Conservation (phyloP, 2,888 invertebrate species). For the Antheraea assamensis region DNA sequence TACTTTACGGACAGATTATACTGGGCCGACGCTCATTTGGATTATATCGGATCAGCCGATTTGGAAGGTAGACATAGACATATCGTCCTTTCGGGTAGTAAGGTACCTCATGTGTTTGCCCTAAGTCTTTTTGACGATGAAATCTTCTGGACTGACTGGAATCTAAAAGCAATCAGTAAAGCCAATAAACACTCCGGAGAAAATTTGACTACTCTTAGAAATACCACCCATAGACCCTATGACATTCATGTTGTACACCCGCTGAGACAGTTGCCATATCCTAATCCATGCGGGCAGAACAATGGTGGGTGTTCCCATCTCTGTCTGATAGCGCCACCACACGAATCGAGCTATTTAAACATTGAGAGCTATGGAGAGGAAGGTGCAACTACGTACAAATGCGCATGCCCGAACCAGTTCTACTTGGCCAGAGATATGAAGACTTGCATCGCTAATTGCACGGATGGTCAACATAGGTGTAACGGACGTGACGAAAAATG, state of each 20-base stretch:
- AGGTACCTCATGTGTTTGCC: slow-evolving; percentile 98
- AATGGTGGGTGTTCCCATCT: slow-evolving; percentile 98
- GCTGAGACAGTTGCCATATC: slow-evolving; percentile 90
- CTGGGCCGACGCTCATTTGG: slow-evolving; percentile 99
- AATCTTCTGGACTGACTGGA: slow-evolving; percentile 99
- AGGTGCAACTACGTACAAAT: slow-evolving; percentile 89
- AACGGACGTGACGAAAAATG: slow-evolving; percentile 85
- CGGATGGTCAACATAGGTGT: slow-evolving; percentile 90
- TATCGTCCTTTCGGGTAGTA: slow-evolving; percentile 88
- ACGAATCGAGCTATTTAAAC: slow-evolving; percentile 88
- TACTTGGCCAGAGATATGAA: slow-evolving; percentile 89
- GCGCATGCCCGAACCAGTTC: slow-evolving; percentile 98
- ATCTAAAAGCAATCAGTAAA: slow-evolving; percentile 93
- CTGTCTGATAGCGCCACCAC: slow-evolving; percentile 94
- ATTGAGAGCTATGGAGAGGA: slow-evolving; percentile 91
- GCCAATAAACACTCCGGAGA: slow-evolving; percentile 96
- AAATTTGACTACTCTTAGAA: slow-evolving; percentile 88
- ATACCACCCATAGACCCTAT: slow-evolving; percentile 97
- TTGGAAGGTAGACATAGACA: slow-evolving; percentile 95
- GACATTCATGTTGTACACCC: slow-evolving; percentile 97
- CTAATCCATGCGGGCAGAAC: slow-evolving; percentile 94
- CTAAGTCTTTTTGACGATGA: slow-evolving; percentile 96
- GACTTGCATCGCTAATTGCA: slow-evolving; percentile 97
- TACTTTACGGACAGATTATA: slow-evolving; percentile 97
- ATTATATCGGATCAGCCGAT: slow-evolving; percentile 97